These are phyloP conservation scores for Epinephelus lanceolatus DNA, from an alignment of 2,113 vertebrate species.

Conservation along the genomic window DNA sequence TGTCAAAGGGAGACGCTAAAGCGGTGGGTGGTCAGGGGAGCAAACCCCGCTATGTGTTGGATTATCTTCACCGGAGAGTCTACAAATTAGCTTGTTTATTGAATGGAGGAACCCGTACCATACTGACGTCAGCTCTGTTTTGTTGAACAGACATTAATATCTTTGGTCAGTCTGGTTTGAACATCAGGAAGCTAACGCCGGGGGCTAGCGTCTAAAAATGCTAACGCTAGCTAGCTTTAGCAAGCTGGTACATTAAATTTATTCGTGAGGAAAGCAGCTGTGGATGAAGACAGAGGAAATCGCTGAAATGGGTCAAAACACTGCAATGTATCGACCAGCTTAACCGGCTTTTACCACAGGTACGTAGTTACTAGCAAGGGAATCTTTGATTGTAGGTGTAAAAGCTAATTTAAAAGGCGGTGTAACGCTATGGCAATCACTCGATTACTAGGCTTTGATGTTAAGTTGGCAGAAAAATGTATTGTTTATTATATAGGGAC, in stretches of 20 bases:
- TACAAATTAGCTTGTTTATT: not conserved
- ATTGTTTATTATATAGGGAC: too few relatives aligned
- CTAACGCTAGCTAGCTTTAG: slow-evolving; percentile 47
- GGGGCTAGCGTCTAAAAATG: not conserved
- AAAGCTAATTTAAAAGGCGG: not conserved
- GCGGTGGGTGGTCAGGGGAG: not conserved
- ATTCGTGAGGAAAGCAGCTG: not conserved
- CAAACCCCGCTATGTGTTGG: not conserved
- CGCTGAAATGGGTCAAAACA: slow-evolving; percentile 45
- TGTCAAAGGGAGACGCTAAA: slow-evolving; percentile 24
- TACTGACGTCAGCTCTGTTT: not conserved
- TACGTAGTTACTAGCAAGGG: not conserved
- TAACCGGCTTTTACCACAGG: slow-evolving; percentile 14
- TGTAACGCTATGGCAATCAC: not conserved
- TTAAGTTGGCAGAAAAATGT: not conserved
- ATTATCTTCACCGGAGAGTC: not conserved
- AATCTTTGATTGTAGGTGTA: not conserved
- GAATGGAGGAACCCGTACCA: not conserved
- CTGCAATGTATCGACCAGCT: slow-evolving; percentile 14
- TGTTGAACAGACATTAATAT: not conserved
- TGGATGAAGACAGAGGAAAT: not conserved
- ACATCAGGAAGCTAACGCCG: not conserved
- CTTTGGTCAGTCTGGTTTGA: not conserved
- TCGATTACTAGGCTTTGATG: not conserved
- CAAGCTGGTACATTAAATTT: not conserved